Base-by-base conservation (phyloP, 2,113 vertebrate genomes). In the Papio anubis region DNA sequence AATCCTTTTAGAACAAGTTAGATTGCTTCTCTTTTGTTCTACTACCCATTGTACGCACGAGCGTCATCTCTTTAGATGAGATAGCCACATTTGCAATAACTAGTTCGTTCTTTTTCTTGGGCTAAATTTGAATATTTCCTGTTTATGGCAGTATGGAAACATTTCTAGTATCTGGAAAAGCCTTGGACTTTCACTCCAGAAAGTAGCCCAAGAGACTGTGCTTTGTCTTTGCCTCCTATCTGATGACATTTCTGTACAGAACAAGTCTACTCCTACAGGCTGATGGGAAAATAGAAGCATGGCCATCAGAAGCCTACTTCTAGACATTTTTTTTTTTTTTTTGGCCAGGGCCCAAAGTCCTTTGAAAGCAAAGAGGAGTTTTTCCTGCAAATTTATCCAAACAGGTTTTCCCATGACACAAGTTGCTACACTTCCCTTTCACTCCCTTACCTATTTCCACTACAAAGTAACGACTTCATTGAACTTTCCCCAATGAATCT, bases 1-100 rank as follows among this genome's bases (percentile, higher is more conserved):
- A 90, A 66, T 45, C 27, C 35, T 80, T 92, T 96, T 43, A 94
- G 48, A 90, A 79, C 45, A 95, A 88, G 57, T 64, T 50, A 30
- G 1, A 84, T 43, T 64, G 12, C 20, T 87, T 92, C 25, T 61
- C 90, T 92, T 64, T 72, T 87, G 8, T 52, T 80, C 55, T 80
- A 61, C 52, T 93, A 59, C 38, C 35, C 64, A 16, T 79, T 93
- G 43, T 75, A 94, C 8, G 10, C 2, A 48, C 32, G 18, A 59
- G 35, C 32, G 32, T 79, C 40, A 82, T 81, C 40, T 86, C n/a
- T 38, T 73, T 66, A 86, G 16, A 92, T 48, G 38, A 89, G 18
- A 75, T 64, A 12, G 45, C 20, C 45, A 76, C 32, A 25, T 68
- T 38, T 93, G 13, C 40, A 70, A 66, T 40, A n/a, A 50, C 45